Percentiles rank a stretch among this genome's conserved stretches.
Conservation (phyloP, 2,888 invertebrate species). For the Diarsia dahlii region DNA sequence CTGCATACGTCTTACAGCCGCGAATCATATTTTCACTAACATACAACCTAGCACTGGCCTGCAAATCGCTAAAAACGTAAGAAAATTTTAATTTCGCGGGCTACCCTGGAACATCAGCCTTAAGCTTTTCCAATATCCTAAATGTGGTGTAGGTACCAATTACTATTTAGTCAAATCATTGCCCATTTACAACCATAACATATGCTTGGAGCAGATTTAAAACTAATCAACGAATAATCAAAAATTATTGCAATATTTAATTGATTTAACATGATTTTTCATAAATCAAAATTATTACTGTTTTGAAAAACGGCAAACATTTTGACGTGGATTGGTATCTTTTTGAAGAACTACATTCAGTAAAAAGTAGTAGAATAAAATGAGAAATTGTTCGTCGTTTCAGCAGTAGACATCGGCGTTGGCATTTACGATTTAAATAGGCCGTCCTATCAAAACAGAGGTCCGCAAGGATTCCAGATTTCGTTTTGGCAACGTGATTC, state of each 20-base stretch:
- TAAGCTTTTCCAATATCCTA: background rate
- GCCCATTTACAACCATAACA: background rate
- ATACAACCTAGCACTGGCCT: too few relatives aligned
- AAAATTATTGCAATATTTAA: background rate
- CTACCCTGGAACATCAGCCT: too few relatives aligned
- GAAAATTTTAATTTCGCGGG: too few relatives aligned
- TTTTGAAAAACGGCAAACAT: background rate
- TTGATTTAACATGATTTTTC: background rate
- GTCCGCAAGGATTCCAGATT: constrained; percentile 74
- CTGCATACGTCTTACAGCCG: too few relatives aligned
- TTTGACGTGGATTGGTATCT: background rate
- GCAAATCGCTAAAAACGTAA: too few relatives aligned
- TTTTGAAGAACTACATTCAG: background rate
- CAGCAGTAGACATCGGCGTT: constrained; percentile 67
- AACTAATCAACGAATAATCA: background rate
- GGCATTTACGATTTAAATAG: constrained; percentile 79
- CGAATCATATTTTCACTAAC: too few relatives aligned
- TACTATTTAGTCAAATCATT: background rate
- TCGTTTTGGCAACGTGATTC: constrained; percentile 74
- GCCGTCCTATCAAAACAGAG: constrained; percentile 81
- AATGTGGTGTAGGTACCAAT: background rate
- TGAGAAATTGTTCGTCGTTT: constrained; percentile 54
- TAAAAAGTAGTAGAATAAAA: constrained; percentile 31
- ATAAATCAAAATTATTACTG: background rate
- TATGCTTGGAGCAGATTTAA: background rate